Evolutionary conservation across 2,888 invertebrate species (phyloP), one percentile per base, ranked within the genome.

Genomic region (Argyresthia goedartella): DNA sequence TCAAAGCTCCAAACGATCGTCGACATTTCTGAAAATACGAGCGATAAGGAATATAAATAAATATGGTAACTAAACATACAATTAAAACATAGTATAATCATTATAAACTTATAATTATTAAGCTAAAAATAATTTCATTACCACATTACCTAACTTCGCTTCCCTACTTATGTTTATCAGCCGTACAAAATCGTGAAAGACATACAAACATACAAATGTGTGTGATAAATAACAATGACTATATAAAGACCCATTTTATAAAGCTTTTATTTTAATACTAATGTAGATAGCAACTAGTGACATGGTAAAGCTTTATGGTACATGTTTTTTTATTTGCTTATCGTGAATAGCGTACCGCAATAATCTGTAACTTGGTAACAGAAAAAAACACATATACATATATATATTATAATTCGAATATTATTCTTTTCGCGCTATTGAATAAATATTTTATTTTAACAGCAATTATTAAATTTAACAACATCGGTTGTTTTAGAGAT

Each of bases 1-100:
- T 50, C 58, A 52, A n/a, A n/a, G n/a, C n/a, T 64, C 62, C 50
- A 56, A 50, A 44, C 55, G 53, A 47, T 59, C 57, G 8, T 59
- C 54, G 45, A 55, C 49, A 45, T 52, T 35, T 55, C 58, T 58
- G 58, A 25, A 58, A 58, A 55, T 25, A 43, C 25, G 53, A 52
- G 54, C 14, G 49, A 54, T 39, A 50, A 46, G 42, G 45, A 9
- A 49, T 11, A 47, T 48, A 33, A 33, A 50, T 14, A 44, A 34
- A 36, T 25, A 25, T 25, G 25, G 25, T 25, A 25, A 25, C 25
- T 25, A 16, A 52, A 52, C 35, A 13, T 36, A 34, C 14, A 44
- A 53, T 14, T 39, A 43, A 50, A 49, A 15, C 11, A 39, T 16
- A n/a, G 25, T 8, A 16, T 35, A n/a, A n/a, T 50, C 35, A 16